Evolutionary conservation across 1,140 invertebrate species (phyloP), one percentile per base, ranked within the genome.

Genomic region (Lepidurus apus): DNA sequence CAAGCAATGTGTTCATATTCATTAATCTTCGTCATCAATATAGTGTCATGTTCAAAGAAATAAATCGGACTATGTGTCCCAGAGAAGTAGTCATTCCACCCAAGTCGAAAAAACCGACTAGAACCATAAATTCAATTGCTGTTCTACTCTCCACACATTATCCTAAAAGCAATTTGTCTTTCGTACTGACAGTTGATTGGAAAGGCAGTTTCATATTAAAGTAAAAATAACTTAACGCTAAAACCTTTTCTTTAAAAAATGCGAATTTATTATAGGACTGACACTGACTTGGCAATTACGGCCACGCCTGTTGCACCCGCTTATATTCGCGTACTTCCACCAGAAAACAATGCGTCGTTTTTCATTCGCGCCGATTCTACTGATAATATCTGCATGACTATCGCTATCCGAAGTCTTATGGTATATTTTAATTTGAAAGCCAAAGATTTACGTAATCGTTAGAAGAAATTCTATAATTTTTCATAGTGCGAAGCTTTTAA

Each of bases 81-180:
- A 65, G 53, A 17, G 53, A 65, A 65, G 53, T 65, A 21, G 53
- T 65, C 21, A 65, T n/a, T 65, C 53, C 53, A 65, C 53, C 53
- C 53, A 65, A 65, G 21, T 9, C 21, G 8, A 7, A 65, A 17
- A n/a, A 17, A 65, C 8, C 1, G 53, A 65, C 17, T 13, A 65
- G 21, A 11, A 17, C 13, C 1, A 0, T 21, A n/a, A 17, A 65
- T 65, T 65, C 53, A 9, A 9, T 17, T 21, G 21, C 21, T 9
- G 13, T 65, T 17, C 17, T 21, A 17, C 21, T 65, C 6, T 65
- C 53, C 17, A 65, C 53, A 1, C 10, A 17, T 47, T 65, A 65
- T 65, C 13, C 53, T 7, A 17, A 17, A 17, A 65, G 53, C 21
- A 65, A 65, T 65, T 7, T 65, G 21, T 65, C 53, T 1, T 65